A percentile compares a stretch with the other conserved stretches of the same genome.
Evolutionary conservation across 2,888 invertebrate species (phyloP).

Genomic region (Macrosoma leucophasiata): DNA sequence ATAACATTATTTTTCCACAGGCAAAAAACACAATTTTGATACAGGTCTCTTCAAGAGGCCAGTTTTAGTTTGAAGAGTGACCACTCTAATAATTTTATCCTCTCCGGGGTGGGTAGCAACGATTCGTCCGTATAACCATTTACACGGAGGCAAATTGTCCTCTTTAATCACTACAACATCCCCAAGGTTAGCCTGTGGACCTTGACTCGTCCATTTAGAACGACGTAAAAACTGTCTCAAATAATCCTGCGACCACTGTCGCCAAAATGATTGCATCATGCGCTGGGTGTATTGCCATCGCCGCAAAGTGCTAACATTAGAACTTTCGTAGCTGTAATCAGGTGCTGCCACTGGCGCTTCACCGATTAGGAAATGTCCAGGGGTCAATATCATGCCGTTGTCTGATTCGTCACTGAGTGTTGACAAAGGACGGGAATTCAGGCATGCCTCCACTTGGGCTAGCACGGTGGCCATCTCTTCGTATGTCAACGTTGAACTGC

Average conservation of each 20-base stretch:
- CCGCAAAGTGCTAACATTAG: too few relatives aligned
- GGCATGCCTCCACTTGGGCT: neutral
- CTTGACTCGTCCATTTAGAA: too few relatives aligned
- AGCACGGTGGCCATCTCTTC: neutral
- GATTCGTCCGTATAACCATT: slow-evolving; percentile 4
- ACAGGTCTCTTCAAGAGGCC: slow-evolving; percentile 1
- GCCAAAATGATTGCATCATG: too few relatives aligned
- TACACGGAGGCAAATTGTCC: too few relatives aligned
- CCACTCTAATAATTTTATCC: slow-evolving; percentile 2
- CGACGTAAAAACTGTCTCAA: too few relatives aligned
- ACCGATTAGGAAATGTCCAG: slow-evolving; percentile 22
- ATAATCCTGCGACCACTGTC: too few relatives aligned
- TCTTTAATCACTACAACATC: too few relatives aligned
- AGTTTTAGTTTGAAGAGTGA: slow-evolving; percentile 1
- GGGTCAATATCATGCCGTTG: neutral
- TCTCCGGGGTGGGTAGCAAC: slow-evolving; percentile 5
- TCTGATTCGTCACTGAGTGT: neutral
- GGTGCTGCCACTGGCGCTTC: slow-evolving; percentile 32
- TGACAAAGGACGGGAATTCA: neutral
- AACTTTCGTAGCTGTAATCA: too few relatives aligned
- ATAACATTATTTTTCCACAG: slow-evolving; percentile 1
- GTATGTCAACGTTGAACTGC: neutral
- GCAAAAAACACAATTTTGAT: slow-evolving; percentile 2
- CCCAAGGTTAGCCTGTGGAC: too few relatives aligned
- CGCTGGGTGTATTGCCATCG: too few relatives aligned